These are phyloP conservation scores for Lophius piscatorius DNA, from an alignment of 2,113 vertebrate species.

Conservation along the genomic window DNA sequence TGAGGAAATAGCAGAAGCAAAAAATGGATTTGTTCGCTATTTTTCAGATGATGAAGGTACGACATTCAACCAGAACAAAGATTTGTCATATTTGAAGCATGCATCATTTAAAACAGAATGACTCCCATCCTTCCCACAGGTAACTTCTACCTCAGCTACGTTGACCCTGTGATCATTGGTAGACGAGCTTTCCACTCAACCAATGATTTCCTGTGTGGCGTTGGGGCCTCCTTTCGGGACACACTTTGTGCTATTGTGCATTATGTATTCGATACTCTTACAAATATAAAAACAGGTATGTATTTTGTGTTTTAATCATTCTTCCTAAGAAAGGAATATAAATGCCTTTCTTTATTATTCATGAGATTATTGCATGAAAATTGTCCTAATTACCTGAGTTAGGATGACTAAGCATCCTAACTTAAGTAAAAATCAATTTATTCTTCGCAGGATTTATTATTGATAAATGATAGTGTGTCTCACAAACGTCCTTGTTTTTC, in stretches of 20 bases:
- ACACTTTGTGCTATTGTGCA: constrained; percentile 48
- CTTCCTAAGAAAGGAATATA: constrained; percentile 8
- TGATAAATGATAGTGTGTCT: background rate
- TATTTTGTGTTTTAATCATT: background rate
- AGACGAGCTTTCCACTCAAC: constrained; percentile 64
- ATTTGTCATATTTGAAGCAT: no score
- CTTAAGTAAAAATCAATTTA: no score
- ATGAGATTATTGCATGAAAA: background rate
- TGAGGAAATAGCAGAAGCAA: constrained; percentile 66
- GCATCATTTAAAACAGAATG: no score
- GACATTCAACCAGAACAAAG: background rate
- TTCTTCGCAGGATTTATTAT: no score
- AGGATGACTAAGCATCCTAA: background rate
- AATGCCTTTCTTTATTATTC: no score
- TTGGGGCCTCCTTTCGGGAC: constrained; percentile 35
- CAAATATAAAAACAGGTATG: constrained; percentile 58
- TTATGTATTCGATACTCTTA: constrained; percentile 21
- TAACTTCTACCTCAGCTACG: constrained; percentile 71
- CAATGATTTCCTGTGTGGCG: constrained; percentile 48
- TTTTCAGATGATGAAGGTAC: constrained; percentile 75
- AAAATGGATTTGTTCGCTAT: constrained; percentile 66
- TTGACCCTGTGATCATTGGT: constrained; percentile 70
- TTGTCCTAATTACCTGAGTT: background rate
- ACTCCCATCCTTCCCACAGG: no score
- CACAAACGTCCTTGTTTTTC: constrained; percentile 1